A percentile compares a stretch with the other conserved stretches of the same genome.
phyloP scores from a whole-genome alignment of 2,888 invertebrate species.

The Drosophila diplacantha region DNA sequence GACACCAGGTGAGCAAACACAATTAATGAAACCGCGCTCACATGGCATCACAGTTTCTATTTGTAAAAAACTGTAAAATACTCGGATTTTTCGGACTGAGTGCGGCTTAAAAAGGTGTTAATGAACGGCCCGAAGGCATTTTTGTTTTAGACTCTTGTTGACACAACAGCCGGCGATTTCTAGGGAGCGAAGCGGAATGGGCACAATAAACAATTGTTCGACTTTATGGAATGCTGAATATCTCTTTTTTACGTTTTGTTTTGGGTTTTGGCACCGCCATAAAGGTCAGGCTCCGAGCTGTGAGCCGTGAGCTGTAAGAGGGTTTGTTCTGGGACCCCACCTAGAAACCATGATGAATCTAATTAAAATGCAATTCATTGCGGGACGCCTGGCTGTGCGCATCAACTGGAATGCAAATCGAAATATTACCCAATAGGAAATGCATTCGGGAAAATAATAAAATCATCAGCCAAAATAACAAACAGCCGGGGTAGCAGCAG shows the following conservation, averaged over 20 bases:
- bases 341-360: conserved; percentile 61
- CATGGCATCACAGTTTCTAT: conserved; percentile 57
- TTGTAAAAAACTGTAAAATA: conserved; percentile 43
- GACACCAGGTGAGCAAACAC: conserved; percentile 60
- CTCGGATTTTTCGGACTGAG: conserved; percentile 19
- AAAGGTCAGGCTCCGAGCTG: conserved; percentile 33
- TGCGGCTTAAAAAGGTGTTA: conserved; percentile 61
- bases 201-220: conserved; percentile 61
- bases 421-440: conserved; percentile 72
- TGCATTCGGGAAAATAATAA: conserved; percentile 65
- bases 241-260: conserved; percentile 1
- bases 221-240: conserved; percentile 52
- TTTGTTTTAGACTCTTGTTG: conserved; percentile 65
- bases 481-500: conserved; percentile 26
- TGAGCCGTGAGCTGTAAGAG: conserved; percentile 12
- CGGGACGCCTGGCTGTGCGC: conserved; percentile 47
- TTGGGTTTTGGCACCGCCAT: conserved; percentile 13
- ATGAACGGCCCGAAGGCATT: conserved; percentile 65
- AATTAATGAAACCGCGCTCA: conserved; percentile 66
- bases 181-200: conserved; percentile 37
- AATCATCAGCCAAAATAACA: conserved; percentile 63
- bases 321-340: conserved; percentile 48
- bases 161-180: conserved; percentile 57
- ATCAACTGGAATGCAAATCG: conserved; percentile 68
- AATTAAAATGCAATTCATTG: conserved; percentile 72